phyloP scores from a whole-genome alignment of 2,888 invertebrate species.

The Mayetiola destructor region DNA sequence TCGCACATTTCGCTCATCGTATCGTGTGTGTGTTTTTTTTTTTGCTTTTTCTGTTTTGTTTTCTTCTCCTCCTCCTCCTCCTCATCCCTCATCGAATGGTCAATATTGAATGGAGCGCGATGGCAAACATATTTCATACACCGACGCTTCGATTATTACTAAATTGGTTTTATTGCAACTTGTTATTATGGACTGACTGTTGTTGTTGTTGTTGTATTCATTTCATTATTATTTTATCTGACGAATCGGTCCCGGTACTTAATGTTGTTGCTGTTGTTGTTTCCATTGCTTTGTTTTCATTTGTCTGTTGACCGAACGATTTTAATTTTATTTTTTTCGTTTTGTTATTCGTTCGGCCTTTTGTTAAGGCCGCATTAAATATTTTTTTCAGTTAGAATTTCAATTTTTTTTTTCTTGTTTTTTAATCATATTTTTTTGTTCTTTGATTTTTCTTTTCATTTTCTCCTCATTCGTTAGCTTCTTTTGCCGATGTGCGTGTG shows the following conservation, averaged over 20 bases:
- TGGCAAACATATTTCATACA: background rate
- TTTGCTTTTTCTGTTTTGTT: background rate
- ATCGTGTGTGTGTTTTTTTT: background rate
- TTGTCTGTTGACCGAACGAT: background rate
- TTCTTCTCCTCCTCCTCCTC: background rate
- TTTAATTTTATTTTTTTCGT: background rate
- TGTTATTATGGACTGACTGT: background rate
- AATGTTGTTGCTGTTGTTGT: background rate
- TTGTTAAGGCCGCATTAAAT: no score
- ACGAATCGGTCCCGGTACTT: no score
- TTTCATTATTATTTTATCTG: no score
- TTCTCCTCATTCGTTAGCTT: background rate
- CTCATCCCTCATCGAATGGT: background rate
- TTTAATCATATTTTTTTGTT: background rate
- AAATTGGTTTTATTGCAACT: conserved; percentile 5
- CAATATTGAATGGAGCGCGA: background rate
- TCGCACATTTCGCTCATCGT: no score
- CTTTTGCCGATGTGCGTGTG: background rate
- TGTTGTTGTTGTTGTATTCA: background rate
- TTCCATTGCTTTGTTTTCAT: background rate
- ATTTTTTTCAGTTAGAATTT: no score
- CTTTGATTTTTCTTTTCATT: background rate
- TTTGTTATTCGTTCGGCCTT: background rate
- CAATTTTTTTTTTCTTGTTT: no score
- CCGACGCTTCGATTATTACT: conserved; percentile 7